Evolutionary conservation across 2,113 vertebrate genomes (phyloP).

Genomic region (Mormoops blainvillei): DNA sequence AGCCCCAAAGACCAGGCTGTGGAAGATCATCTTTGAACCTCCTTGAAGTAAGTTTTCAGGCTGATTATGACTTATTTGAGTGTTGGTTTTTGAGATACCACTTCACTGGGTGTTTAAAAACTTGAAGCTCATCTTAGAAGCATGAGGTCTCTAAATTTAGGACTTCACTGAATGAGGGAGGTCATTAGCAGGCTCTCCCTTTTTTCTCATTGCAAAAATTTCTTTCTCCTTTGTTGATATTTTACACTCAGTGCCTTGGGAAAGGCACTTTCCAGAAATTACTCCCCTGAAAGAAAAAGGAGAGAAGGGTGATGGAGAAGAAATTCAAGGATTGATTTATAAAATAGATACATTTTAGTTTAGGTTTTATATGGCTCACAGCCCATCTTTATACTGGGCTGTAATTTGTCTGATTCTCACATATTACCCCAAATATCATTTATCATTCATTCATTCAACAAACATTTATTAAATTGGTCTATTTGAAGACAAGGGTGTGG

Average conservation of each 20-base stretch:
- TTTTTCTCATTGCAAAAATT: not conserved
- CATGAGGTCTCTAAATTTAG: not conserved
- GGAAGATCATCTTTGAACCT: slow-evolving; percentile 57
- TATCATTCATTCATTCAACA: not conserved
- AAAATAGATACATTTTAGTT: not conserved
- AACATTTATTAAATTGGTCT: not conserved
- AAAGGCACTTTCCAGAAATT: not conserved
- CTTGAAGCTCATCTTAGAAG: not conserved
- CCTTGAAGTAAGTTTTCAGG: slow-evolving; percentile 73
- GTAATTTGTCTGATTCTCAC: not conserved
- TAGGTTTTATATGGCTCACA: not conserved
- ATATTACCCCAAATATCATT: not conserved
- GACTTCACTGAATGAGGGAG: not conserved
- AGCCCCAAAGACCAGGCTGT: slow-evolving; percentile 48
- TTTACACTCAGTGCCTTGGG: not conserved
- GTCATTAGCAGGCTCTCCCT: not conserved
- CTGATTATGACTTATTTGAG: slow-evolving; percentile 6
- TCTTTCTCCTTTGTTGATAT: slow-evolving; percentile 30
- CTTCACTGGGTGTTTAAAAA: not conserved
- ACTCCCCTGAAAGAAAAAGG: not conserved
- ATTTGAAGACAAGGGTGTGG: slow-evolving; percentile 8
- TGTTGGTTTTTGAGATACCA: not conserved
- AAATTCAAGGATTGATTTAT: not conserved
- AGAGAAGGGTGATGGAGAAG: not conserved
- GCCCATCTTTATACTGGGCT: not conserved